Percentiles rank a stretch among this genome's conserved stretches.
Evolutionary conservation across 2,797 vertebrate species (phyloP).

Genomic region (Trematocara caparti): DNA sequence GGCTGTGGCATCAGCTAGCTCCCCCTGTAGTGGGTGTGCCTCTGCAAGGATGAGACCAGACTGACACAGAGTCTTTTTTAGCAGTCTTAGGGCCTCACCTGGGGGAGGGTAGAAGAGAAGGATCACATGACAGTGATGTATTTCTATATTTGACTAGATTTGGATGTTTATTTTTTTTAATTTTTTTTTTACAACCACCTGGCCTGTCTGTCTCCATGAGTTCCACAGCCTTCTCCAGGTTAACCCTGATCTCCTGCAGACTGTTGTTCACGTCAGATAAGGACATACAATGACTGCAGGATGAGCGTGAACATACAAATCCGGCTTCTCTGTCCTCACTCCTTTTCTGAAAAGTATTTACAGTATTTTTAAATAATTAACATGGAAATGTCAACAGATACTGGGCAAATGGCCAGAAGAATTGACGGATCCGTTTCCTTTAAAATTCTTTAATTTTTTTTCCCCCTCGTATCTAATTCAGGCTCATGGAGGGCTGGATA

Average conservation of each 20-base stretch:
- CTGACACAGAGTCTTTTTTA: slow-evolving; percentile 64
- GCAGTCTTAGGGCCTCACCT: slow-evolving; percentile 77
- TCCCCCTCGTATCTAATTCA: neutral
- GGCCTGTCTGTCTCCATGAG: slow-evolving; percentile 72
- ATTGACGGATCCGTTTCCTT: neutral
- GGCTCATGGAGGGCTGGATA: neutral
- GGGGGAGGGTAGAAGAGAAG: neutral
- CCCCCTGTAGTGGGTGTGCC: slow-evolving; percentile 81
- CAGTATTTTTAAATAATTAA: neutral
- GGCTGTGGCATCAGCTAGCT: slow-evolving; percentile 85
- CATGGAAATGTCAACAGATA: neutral
- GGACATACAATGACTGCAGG: slow-evolving; percentile 52
- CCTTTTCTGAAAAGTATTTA: slow-evolving; percentile 30
- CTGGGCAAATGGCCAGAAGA: neutral
- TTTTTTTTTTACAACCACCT: slow-evolving; percentile 67
- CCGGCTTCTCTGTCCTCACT: neutral
- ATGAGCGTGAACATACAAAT: slow-evolving; percentile 49
- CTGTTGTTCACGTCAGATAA: slow-evolving; percentile 45
- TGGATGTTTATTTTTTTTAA: neutral
- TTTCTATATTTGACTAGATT: neutral
- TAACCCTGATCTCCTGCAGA: slow-evolving; percentile 69
- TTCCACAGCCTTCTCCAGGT: slow-evolving; percentile 64
- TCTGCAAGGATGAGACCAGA: slow-evolving; percentile 76
- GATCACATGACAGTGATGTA: neutral
- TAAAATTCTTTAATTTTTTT: neutral